Evolutionary conservation across 2,888 invertebrate genomes (phyloP).

Genomic region (Thymelicus sylvestris): DNA sequence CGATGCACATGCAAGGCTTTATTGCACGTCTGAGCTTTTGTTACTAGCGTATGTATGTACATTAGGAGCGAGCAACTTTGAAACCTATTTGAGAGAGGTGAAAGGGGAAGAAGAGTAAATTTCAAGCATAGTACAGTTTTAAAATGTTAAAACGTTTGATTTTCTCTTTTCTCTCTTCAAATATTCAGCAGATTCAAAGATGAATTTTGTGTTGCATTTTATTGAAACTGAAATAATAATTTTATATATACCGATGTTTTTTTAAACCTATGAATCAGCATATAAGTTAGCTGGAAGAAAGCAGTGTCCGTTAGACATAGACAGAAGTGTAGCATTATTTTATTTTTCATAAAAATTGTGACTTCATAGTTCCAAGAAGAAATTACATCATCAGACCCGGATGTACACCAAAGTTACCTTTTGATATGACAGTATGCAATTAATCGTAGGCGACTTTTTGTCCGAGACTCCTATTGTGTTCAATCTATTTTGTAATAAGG

Average conservation of each 20-base stretch:
- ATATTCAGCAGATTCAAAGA: not conserved
- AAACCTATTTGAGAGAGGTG: not conserved
- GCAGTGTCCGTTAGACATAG: no score
- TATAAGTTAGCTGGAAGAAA: no score
- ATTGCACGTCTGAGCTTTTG: constrained; percentile 15
- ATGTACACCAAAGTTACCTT: not conserved
- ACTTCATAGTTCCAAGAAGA: not conserved
- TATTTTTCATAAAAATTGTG: no score
- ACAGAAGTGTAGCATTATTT: no score
- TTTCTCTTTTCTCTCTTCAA: not conserved
- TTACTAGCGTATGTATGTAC: constrained; percentile 10
- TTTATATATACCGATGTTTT: no score
- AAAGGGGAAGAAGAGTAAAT: not conserved
- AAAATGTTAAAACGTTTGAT: not conserved
- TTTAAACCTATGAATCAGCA: no score
- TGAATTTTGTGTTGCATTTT: not conserved
- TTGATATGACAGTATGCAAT: not conserved
- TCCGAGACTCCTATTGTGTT: not conserved
- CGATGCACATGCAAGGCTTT: constrained; percentile 6
- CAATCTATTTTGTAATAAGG: not conserved
- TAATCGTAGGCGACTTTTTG: not conserved
- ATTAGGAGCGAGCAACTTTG: not conserved
- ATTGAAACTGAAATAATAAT: no score
- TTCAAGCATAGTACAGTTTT: not conserved
- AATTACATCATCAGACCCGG: constrained; percentile 3